Conservation (phyloP, 2,888 invertebrate species). For the Pinctada fucata region DNA sequence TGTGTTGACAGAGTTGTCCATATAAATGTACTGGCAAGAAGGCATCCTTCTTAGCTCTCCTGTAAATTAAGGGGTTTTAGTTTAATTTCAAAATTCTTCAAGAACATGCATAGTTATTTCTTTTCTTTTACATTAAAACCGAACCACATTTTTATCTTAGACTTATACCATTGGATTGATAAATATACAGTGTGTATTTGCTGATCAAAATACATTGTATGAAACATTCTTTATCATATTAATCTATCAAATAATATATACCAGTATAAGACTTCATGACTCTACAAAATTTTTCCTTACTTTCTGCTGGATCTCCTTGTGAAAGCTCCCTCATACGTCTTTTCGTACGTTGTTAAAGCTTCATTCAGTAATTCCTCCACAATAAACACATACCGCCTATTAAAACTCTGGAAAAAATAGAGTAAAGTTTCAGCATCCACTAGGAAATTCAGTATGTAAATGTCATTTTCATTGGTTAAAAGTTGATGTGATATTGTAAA, state of each 20-base stretch:
- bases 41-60: slow-evolving; percentile 72
- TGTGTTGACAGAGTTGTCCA: slow-evolving; percentile 88
- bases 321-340: slow-evolving; percentile 82
- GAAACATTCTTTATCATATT: too few species aligned
- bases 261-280: too few species aligned
- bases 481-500: too few species aligned
- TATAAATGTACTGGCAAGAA: slow-evolving; percentile 88
- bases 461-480: too few species aligned
- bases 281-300: slow-evolving; percentile 49
- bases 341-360: slow-evolving; percentile 89
- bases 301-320: slow-evolving; percentile 69
- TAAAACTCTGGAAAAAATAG: slow-evolving; percentile 72
- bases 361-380: slow-evolving; percentile 94
- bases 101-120: not conserved
- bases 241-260: too few species aligned
- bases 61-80: slow-evolving; percentile 39
- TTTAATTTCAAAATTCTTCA: not conserved
- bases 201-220: too few species aligned
- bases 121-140: not conserved
- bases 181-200: too few species aligned
- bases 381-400: slow-evolving; percentile 87
- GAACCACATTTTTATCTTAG: too few species aligned
- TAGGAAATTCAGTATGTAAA: too few species aligned
- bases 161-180: too few species aligned
- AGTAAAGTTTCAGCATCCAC: too few species aligned